Evolutionary conservation across 2,888 invertebrate genomes (phyloP).

Genomic region (Pristionchus arcanus): DNA sequence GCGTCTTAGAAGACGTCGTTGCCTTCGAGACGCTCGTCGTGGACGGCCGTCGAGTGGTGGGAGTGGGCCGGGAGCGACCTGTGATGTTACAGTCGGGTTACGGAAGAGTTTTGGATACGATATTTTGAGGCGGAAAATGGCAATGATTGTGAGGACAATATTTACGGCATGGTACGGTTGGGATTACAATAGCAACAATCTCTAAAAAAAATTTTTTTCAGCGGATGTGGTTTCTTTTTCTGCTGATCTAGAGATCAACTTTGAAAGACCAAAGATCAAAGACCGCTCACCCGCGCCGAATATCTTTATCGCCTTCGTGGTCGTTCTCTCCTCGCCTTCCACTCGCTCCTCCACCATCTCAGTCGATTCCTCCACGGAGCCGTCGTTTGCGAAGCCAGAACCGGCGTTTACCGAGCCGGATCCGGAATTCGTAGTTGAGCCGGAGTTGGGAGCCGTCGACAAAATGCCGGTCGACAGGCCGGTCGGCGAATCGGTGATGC

Average conservation of each 20-base stretch:
- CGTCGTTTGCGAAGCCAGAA: not conserved
- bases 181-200: too few relatives aligned
- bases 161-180: too few relatives aligned
- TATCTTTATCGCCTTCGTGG: conserved; percentile 22
- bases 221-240: too few relatives aligned
- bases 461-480: conserved; percentile 13
- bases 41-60: not conserved
- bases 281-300: conserved; percentile 23
- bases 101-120: too few relatives aligned
- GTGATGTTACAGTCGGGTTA: too few relatives aligned
- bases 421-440: not conserved
- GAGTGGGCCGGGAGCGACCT: conserved; percentile 17
- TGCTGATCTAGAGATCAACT: too few relatives aligned
- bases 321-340: conserved; percentile 14
- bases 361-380: not conserved
- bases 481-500: not conserved
- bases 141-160: too few relatives aligned
- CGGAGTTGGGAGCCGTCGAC: not conserved
- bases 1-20: not conserved
- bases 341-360: too few relatives aligned
- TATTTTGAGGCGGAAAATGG: not conserved
- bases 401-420: not conserved
- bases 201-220: too few relatives aligned
- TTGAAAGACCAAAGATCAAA: not conserved
- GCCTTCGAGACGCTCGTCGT: not conserved